Conservation (phyloP, 2,888 invertebrate genomes). For the Ametastegia equiseti region DNA sequence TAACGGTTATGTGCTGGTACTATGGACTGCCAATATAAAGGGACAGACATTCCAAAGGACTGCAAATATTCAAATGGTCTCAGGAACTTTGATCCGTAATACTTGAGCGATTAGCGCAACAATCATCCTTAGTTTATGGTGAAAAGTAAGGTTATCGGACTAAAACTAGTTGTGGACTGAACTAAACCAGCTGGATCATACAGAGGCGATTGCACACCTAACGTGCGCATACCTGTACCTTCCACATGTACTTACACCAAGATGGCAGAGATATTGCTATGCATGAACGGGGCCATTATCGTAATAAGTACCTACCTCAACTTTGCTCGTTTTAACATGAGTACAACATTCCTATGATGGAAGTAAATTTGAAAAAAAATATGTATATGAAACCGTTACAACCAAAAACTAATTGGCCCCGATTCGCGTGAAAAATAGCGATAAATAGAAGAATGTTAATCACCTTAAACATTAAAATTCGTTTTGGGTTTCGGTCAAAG, state of each 20-base stretch:
- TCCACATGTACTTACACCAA: not conserved
- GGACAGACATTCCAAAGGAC: too few relatives aligned
- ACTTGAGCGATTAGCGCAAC: not conserved
- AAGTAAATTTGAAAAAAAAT: too few relatives aligned
- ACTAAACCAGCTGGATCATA: not conserved
- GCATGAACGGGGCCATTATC: not conserved
- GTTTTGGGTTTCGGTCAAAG: not conserved
- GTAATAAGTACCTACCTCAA: conserved; percentile 28
- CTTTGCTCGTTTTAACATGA: not conserved
- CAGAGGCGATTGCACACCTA: not conserved
- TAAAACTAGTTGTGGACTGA: not conserved
- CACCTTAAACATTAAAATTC: too few relatives aligned
- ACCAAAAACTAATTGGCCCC: not conserved
- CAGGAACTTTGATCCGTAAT: not conserved
- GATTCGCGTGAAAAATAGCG: not conserved
- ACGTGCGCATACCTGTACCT: not conserved
- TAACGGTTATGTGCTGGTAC: too few relatives aligned
- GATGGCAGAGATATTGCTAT: not conserved
- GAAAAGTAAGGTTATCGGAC: not conserved
- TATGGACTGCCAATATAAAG: too few relatives aligned
- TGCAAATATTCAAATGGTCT: not conserved
- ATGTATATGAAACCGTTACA: not conserved
- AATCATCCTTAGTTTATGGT: not conserved
- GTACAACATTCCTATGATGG: not conserved
- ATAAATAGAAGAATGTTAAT: not conserved